These are phyloP conservation scores for Dendronephthya gigantea DNA, from an alignment of 64 coral and sea anemone genomes.

Conservation along the genomic window DNA sequence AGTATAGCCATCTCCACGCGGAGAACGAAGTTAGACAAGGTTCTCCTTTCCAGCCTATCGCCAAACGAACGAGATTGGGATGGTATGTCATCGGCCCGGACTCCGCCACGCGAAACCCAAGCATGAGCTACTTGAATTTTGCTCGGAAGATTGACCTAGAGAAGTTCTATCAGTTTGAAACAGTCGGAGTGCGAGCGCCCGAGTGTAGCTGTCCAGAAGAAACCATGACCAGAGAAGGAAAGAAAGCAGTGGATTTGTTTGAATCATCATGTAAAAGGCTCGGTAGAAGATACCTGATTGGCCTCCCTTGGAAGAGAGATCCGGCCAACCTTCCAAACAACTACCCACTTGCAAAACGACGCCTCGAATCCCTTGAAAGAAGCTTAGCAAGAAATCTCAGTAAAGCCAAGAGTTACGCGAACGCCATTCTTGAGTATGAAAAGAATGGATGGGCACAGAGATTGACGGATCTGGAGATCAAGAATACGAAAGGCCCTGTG, in stretches of 20 bases:
- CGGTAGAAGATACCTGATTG: background rate
- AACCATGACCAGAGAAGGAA: background rate
- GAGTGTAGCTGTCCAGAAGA: no score
- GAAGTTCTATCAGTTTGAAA: background rate
- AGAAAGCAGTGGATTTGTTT: no score
- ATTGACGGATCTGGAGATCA: no score
- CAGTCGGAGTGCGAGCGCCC: background rate
- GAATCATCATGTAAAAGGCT: background rate
- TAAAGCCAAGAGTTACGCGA: background rate
- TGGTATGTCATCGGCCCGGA: conserved; percentile 15
- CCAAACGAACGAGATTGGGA: background rate
- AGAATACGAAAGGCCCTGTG: no score
- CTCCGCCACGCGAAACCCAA: background rate
- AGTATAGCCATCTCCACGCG: no score
- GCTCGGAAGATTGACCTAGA: background rate
- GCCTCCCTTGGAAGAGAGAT: conserved; percentile 22
- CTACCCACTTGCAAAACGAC: background rate
- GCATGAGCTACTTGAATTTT: background rate
- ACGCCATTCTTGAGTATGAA: no score
- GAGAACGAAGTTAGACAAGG: conserved; percentile 24
- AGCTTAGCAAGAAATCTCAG: no score
- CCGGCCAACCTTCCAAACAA: conserved; percentile 1
- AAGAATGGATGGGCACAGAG: no score
- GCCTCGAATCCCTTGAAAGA: background rate
- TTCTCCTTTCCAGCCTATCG: conserved; percentile 11